Percentiles rank a stretch among this genome's conserved stretches.
These are phyloP conservation scores for Leptonema lineaticorne DNA, from an alignment of 1,140 invertebrate species.

Conservation along the genomic window DNA sequence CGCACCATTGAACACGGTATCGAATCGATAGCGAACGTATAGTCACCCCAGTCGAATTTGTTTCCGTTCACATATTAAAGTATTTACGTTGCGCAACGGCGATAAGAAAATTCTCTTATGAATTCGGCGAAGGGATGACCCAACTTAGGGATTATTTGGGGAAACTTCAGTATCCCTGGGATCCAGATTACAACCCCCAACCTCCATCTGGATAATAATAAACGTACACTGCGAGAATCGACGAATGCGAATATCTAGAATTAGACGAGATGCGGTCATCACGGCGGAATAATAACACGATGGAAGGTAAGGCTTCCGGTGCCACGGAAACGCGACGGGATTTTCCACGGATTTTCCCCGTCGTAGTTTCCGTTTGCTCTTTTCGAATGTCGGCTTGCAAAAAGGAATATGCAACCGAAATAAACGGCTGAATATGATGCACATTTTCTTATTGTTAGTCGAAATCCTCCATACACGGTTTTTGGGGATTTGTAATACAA, in stretches of 20 bases:
- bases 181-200: conserved; percentile 35
- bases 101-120: conserved; percentile 36
- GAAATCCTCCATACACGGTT: no score
- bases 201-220: conserved; percentile 33
- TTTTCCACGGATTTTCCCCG: background rate
- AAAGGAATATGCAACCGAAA: no score
- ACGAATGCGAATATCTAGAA: conserved; percentile 30
- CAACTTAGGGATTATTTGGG: conserved; percentile 5
- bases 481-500: no score
- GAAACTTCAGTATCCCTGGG: background rate
- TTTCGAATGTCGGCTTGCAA: no score
- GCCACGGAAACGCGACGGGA: background rate
- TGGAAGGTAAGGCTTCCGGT: background rate
- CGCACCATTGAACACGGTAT: conserved; percentile 34
- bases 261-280: conserved; percentile 6
- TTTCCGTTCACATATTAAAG: conserved; percentile 42
- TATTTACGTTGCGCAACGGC: conserved; percentile 36
- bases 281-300: conserved; percentile 12
- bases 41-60: conserved; percentile 28
- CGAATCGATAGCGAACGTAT: conserved; percentile 22
- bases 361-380: no score
- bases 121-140: background rate
- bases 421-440: no score
- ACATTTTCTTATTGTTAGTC: no score
- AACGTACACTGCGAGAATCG: conserved; percentile 34